These are phyloP conservation scores for Zaprionus ornatus DNA, from an alignment of 1,140 invertebrate genomes.

Conservation along the genomic window DNA sequence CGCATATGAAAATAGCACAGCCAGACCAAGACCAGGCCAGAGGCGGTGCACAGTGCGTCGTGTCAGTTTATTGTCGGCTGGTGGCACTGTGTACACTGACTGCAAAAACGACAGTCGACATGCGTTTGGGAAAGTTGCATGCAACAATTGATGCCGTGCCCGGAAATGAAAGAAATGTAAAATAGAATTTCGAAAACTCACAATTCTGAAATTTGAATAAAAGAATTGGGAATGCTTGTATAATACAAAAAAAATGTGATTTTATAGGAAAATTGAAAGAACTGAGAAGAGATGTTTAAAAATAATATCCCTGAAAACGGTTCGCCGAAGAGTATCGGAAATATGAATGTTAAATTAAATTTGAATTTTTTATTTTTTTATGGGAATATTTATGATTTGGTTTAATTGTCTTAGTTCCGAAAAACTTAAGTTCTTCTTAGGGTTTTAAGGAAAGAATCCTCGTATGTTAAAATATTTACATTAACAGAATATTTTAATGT, in stretches of 20 bases:
- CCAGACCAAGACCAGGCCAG: slow-evolving; percentile 14
- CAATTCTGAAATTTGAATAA: neutral
- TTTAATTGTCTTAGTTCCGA: no score
- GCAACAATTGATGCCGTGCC: slow-evolving; percentile 4
- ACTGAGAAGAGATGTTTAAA: no score
- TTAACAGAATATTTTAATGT: no score
- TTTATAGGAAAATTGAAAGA: neutral
- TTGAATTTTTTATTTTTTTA: no score
- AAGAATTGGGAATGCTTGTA: neutral
- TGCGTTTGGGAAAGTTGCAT: slow-evolving; percentile 32
- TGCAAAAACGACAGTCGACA: neutral
- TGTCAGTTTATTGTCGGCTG: neutral
- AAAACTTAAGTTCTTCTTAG: no score
- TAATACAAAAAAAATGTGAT: neutral
- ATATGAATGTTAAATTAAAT: no score
- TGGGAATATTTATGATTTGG: no score
- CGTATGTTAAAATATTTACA: neutral
- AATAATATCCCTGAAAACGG: no score
- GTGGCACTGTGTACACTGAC: slow-evolving; percentile 2
- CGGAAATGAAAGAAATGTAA: neutral
- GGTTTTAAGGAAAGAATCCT: neutral
- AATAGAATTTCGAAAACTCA: neutral
- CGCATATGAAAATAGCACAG: slow-evolving; percentile 76
- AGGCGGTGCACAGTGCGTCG: neutral
- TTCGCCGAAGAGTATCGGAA: no score